These are phyloP conservation scores for Anser brachyrhynchus DNA, from an alignment of 2,113 vertebrate species.

Conservation along the genomic window DNA sequence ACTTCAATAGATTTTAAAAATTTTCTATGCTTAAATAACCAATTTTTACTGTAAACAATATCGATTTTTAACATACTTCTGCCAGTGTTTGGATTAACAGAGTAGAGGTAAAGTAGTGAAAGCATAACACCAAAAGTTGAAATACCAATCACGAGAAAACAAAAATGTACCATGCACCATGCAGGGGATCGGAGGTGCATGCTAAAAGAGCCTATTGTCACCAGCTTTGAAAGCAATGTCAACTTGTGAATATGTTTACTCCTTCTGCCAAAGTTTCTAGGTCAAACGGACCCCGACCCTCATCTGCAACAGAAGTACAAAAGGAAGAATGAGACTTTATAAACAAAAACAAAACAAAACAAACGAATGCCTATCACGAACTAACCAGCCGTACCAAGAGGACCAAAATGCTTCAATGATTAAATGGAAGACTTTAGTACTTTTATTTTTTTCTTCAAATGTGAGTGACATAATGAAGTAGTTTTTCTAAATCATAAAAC, in stretches of 20 bases:
- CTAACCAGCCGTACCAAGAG: conserved; percentile 72
- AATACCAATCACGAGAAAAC: conserved; percentile 20
- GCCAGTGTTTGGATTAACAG: conserved; percentile 15
- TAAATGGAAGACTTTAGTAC: conserved; percentile 70
- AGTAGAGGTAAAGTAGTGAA: conserved; percentile 43
- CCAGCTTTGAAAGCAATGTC: conserved; percentile 59
- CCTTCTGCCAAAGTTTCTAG: conserved; percentile 86
- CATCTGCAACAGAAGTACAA: conserved; percentile 71
- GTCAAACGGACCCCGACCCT: conserved; percentile 78
- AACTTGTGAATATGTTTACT: conserved; percentile 78
- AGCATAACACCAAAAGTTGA: conserved; percentile 6
- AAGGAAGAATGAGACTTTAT: conserved; percentile 82
- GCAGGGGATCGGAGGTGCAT: background rate
- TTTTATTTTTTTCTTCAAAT: conserved; percentile 70
- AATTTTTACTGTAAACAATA: conserved; percentile 36
- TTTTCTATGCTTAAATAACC: conserved; percentile 38
- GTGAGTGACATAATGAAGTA: conserved; percentile 68
- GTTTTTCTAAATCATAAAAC: conserved; percentile 71
- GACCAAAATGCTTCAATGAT: conserved; percentile 79
- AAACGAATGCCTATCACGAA: conserved; percentile 7
- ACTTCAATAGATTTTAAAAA: background rate
- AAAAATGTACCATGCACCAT: background rate
- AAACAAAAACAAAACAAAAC: conserved; percentile 28
- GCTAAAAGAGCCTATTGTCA: conserved; percentile 46
- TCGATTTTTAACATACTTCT: conserved; percentile 4